Evolutionary conservation across 2,888 invertebrate genomes (phyloP).

Genomic region (Sacculina carcini): DNA sequence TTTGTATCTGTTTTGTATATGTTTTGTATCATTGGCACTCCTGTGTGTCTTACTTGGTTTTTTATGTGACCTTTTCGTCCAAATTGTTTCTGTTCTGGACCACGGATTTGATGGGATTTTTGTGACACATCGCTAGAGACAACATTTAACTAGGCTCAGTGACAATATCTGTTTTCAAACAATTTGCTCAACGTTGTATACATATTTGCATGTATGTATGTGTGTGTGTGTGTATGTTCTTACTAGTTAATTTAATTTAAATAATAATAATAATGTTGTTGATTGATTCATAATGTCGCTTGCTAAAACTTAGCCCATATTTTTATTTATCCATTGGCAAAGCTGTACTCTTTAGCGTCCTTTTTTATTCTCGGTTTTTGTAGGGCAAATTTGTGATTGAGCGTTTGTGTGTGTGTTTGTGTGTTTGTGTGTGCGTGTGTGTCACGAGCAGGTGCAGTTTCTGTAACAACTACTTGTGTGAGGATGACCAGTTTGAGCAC

Average conservation of each 20-base stretch:
- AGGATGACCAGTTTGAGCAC: conserved; percentile 90
- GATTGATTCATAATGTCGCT: neutral
- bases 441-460: conserved; percentile 18
- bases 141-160: no score
- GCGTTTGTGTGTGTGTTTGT: neutral
- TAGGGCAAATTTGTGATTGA: neutral
- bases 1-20: no score
- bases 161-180: no score
- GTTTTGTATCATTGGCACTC: no score
- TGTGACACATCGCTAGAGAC: no score
- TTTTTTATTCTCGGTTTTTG: neutral
- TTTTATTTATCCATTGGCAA: no score
- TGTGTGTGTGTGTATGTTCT: neutral
- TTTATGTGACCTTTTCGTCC: no score
- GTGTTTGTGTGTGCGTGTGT: neutral
- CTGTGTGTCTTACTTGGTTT: no score
- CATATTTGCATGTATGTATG: neutral
- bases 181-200: neutral
- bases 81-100: no score
- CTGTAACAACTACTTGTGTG: conserved; percentile 57
- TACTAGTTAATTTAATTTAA: neutral
- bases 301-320: neutral
- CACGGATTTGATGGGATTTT: no score
- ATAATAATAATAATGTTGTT: neutral
- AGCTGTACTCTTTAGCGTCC: no score